These are phyloP conservation scores for Meliscaeva auricollis DNA, from an alignment of 2,888 invertebrate genomes.

Conservation along the genomic window DNA sequence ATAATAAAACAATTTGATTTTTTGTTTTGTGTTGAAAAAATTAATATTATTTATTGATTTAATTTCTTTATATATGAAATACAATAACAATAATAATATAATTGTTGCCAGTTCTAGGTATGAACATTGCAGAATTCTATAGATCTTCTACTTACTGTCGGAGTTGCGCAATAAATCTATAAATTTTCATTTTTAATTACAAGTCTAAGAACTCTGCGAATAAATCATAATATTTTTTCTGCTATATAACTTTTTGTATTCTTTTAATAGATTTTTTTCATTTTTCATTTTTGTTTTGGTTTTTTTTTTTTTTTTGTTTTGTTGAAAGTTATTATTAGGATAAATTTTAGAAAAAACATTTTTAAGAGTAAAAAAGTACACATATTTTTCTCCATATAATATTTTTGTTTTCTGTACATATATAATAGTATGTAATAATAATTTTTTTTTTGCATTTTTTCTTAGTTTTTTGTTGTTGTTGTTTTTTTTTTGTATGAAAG, in stretches of 20 bases:
- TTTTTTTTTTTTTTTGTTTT: conserved; percentile 31
- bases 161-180: conserved; percentile 57
- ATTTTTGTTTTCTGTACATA: conserved; percentile 57
- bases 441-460: conserved; percentile 51
- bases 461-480: conserved; percentile 32
- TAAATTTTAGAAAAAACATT: conserved; percentile 68
- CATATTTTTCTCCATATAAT: conserved; percentile 69
- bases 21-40: conserved; percentile 66
- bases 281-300: conserved; percentile 23
- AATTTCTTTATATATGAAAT: conserved; percentile 50
- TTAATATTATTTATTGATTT: conserved; percentile 67
- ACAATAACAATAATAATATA: conserved; percentile 64
- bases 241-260: conserved; percentile 60
- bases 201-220: conserved; percentile 59
- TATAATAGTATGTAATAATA: conserved; percentile 56
- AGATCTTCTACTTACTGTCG: conserved; percentile 41
- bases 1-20: conserved; percentile 68
- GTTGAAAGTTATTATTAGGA: conserved; percentile 65
- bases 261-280: conserved; percentile 36
- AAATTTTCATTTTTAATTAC: conserved; percentile 40
- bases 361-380: conserved; percentile 73
- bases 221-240: conserved; percentile 55
- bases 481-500: conserved; percentile 69
- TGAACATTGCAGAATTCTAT: conserved; percentile 46
- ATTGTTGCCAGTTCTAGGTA: conserved; percentile 58